A percentile compares a stretch with the other conserved stretches of the same genome.
These are phyloP conservation scores for Blastobasis lacticolella DNA, from an alignment of 2,888 invertebrate species.

Conservation along the genomic window DNA sequence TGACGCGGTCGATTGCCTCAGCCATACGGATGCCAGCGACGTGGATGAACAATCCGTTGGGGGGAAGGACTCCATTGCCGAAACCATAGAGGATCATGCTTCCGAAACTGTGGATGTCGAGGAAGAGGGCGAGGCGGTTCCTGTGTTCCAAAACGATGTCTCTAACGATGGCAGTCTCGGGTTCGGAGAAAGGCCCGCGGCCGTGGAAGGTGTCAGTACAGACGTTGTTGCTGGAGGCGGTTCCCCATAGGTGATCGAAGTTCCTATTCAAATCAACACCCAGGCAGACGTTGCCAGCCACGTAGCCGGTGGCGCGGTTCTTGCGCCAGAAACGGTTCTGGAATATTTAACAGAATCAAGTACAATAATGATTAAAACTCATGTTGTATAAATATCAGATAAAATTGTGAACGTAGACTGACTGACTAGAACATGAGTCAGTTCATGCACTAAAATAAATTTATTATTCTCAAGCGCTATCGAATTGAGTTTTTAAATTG, in stretches of 20 bases:
- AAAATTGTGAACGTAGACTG: too few relatives aligned
- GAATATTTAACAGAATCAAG: slow-evolving; percentile 7
- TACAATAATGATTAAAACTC: too few relatives aligned
- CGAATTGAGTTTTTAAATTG: too few relatives aligned
- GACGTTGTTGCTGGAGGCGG: slow-evolving; percentile 53
- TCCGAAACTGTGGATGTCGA: slow-evolving; percentile 85
- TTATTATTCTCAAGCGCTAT: too few relatives aligned
- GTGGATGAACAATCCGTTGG: slow-evolving; percentile 56
- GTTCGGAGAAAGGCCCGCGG: slow-evolving; percentile 76
- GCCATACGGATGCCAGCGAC: slow-evolving; percentile 51
- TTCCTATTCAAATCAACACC: slow-evolving; percentile 87
- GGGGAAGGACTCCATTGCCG: slow-evolving; percentile 54
- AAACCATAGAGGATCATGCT: slow-evolving; percentile 68
- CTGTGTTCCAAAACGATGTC: slow-evolving; percentile 67
- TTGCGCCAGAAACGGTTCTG: slow-evolving; percentile 79
- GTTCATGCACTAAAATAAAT: too few relatives aligned
- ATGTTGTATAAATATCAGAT: too few relatives aligned
- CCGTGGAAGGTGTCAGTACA: slow-evolving; percentile 80
- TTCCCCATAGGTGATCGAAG: slow-evolving; percentile 80
- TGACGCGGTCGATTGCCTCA: slow-evolving; percentile 57
- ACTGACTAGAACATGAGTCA: too few relatives aligned
- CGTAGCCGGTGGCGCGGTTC: slow-evolving; percentile 62
- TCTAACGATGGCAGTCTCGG: slow-evolving; percentile 74
- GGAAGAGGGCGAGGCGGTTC: slow-evolving; percentile 73
- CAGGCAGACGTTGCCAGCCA: slow-evolving; percentile 49